Conservation (phyloP, 1,140 invertebrate genomes). For the Drosophila equinoxialis region DNA sequence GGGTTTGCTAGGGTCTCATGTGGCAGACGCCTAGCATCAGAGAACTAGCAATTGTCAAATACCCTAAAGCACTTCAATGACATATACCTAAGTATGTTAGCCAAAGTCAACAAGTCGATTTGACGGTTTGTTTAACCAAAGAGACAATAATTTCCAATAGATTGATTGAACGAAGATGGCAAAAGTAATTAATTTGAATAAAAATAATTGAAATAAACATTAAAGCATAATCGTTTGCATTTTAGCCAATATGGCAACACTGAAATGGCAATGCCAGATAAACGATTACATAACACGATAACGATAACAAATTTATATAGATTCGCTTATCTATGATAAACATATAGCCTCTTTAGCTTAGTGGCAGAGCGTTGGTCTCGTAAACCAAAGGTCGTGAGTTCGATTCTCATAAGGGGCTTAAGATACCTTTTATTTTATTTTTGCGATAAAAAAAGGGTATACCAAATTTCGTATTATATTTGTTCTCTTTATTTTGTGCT, state of each 20-base stretch:
- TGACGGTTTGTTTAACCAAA: not conserved
- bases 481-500: not conserved
- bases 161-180: not conserved
- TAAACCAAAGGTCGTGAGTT: conserved; percentile 96
- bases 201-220: not conserved
- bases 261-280: too few species aligned
- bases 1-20: conserved; percentile 38
- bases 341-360: conserved; percentile 2
- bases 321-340: too few species aligned
- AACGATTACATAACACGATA: too few species aligned
- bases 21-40: conserved; percentile 28
- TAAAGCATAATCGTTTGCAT: too few species aligned
- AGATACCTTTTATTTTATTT: not conserved
- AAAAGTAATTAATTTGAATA: not conserved
- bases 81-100: not conserved
- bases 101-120: conserved; percentile 1
- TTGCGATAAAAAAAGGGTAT: not conserved
- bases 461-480: not conserved
- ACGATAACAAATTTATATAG: too few species aligned
- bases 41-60: conserved; percentile 23
- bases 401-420: conserved; percentile 87
- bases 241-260: too few species aligned
- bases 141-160: not conserved
- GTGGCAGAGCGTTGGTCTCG: conserved; percentile 91
- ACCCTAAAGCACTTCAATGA: conserved; percentile 17